Evolutionary conservation across 2,797 vertebrate species (phyloP).

Genomic region (Chiloscyllium punctatum): DNA sequence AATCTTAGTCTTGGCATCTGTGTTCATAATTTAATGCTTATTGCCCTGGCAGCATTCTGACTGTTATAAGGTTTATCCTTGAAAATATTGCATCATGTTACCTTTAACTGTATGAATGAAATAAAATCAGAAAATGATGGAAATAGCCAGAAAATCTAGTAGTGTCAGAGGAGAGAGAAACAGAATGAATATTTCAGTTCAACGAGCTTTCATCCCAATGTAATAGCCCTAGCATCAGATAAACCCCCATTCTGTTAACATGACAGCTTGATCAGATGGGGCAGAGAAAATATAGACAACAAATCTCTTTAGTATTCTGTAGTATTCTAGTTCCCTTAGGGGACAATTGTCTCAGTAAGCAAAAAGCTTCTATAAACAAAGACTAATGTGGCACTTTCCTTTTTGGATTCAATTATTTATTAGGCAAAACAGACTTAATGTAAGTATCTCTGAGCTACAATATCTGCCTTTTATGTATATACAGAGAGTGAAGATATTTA

Average conservation of each 20-base stretch:
- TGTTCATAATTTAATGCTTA: neutral
- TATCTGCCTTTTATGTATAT: neutral
- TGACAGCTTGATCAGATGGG: neutral
- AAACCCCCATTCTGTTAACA: neutral
- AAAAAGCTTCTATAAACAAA: neutral
- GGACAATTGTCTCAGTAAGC: neutral
- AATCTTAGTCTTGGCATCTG: neutral
- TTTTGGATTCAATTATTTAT: neutral
- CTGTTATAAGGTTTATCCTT: neutral
- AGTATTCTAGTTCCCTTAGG: neutral
- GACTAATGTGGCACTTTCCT: neutral
- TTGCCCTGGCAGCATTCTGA: neutral
- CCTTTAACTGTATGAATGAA: neutral
- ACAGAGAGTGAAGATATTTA: neutral
- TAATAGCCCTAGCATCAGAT: neutral
- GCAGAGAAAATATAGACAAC: neutral
- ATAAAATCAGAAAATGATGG: no score
- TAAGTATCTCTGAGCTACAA: neutral
- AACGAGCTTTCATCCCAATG: neutral
- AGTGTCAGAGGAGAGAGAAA: no score
- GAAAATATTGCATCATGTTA: neutral
- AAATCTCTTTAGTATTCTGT: neutral
- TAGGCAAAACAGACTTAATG: neutral
- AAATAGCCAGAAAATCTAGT: no score
- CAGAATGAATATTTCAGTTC: no score